Evolutionary conservation across 2,888 invertebrate genomes (phyloP), one percentile per base, ranked within the genome.

Genomic region (Sarcophaga carnaria): DNA sequence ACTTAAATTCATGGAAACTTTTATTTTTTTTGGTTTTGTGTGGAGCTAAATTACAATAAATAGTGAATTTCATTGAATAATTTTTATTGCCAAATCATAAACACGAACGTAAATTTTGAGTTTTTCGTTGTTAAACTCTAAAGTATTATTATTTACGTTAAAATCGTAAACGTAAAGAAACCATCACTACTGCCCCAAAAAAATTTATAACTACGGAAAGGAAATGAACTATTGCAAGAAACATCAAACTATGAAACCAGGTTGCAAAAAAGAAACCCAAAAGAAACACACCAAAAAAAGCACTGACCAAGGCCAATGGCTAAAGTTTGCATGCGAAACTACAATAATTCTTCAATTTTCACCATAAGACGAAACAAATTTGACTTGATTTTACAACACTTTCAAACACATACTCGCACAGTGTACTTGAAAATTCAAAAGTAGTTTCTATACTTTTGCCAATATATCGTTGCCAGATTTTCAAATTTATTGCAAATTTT

Each of bases 281-380:
- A 54, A 54, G 10, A 17, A 54, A 54, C 17, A 47, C 47, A n/a
- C 6, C 22, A 20, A 78, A 27, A 11, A 85, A 37, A 80, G 84
- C 84, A 66, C 67, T 83, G 76, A 83, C 84, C 90, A 89, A 89
- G 89, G 90, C 84, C 89, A 89, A 87, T 74, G 81, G 64, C 71
- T 89, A 90, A 90, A 83, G 69, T 82, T 88, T 77, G 86, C 88
- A 91, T 90, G 89, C 75, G 80, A 87, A 83, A 82, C 80, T 83
- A 69, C 47, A 87, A 88, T 88, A 85, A 85, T 81, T 87, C 83
- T 64, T 62, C n/a, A 81, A 70, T 78, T 11, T 79, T 70, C 66
- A 45, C 59, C 22, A 75, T 70, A 54, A 78, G 74, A 71, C 22
- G 67, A 78, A 63, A 14, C 60, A 37, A 20, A 45, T 62, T 80